Percentiles rank a stretch among this genome's conserved stretches.
Conservation (phyloP, 2,797 vertebrate genomes). For the Chaetodon trifasciatus region DNA sequence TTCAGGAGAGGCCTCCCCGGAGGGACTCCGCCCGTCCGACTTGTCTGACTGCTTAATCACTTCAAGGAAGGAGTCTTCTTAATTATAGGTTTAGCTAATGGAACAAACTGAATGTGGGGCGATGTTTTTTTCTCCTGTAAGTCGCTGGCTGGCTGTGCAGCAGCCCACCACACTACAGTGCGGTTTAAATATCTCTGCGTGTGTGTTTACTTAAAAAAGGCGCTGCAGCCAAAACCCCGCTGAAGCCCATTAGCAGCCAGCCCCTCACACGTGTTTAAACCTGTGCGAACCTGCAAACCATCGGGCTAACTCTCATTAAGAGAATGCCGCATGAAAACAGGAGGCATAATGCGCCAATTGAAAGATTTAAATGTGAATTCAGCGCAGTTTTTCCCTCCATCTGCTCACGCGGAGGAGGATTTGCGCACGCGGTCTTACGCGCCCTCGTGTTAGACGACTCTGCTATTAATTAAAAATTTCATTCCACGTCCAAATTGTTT, state of each 20-base stretch:
- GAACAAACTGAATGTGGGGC: constrained; percentile 38
- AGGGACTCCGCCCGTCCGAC: constrained; percentile 88
- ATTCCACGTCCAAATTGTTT: constrained; percentile 99
- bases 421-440: constrained; percentile 92
- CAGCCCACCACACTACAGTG: neutral
- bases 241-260: constrained; percentile 31
- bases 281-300: constrained; percentile 50
- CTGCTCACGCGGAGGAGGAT: constrained; percentile 85
- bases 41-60: constrained; percentile 90
- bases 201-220: constrained; percentile 21
- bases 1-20: constrained; percentile 83
- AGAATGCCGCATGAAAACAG: neutral
- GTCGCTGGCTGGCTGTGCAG: constrained; percentile 5
- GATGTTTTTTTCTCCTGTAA: constrained; percentile 12
- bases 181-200: constrained; percentile 20
- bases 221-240: constrained; percentile 35
- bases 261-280: constrained; percentile 52
- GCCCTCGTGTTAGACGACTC: constrained; percentile 84
- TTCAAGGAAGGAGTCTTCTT: constrained; percentile 75
- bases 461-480: constrained; percentile 97
- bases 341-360: neutral
- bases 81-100: constrained; percentile 72
- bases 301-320: constrained; percentile 17
- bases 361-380: constrained; percentile 14
- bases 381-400: neutral